Evolutionary conservation across 2,888 invertebrate species (phyloP), one percentile per base, ranked within the genome.

Genomic region (Scelioninae gen. 1): DNA sequence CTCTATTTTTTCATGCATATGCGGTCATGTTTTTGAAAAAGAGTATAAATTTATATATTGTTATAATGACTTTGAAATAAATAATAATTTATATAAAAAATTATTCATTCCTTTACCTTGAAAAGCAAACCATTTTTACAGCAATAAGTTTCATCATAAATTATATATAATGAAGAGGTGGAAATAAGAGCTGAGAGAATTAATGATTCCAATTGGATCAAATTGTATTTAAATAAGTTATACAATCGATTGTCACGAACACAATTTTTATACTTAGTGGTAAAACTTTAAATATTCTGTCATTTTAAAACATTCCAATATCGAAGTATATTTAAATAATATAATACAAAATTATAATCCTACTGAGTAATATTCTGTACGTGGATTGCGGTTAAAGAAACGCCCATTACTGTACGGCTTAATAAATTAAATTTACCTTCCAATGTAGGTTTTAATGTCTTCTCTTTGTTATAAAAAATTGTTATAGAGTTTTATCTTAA

Each of bases 371-470:
- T 40, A 51, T 66, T 51, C 65, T 51, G n/a, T 29, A 34, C 65
- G 15, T 43, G 45, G 15, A 62, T 63, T 45, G 56, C 55, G 68
- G 68, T 56, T 56, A 45, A 45, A 56, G 11, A 45, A 43, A 68
- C 68, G 45, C 68, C 68, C 68, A 69, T 56, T 58, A 38, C 38
- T 47, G 23, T 58, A 58, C 56, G 47, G 47, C 47, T 58, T 58
- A 47, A 69, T 69, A 56, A 69, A 69, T 58, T 69, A 58, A 69
- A 58, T 69, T 69, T 47, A 40, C 69, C 58, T 23, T 69, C 56
- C 69, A 58, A 56, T 69, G 69, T 49, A 47, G 58, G 34, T 29
- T 58, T 56, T 32, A 43, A 34, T 68, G 32, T 32, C 31, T 55
- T 55, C 56, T 45, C 43, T 23, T 23, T 4, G 23, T 32, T 55